Percentiles rank a stretch among this genome's conserved stretches.
phyloP scores from a whole-genome alignment of 2,113 vertebrate species.

The Halcyon malimbica region DNA sequence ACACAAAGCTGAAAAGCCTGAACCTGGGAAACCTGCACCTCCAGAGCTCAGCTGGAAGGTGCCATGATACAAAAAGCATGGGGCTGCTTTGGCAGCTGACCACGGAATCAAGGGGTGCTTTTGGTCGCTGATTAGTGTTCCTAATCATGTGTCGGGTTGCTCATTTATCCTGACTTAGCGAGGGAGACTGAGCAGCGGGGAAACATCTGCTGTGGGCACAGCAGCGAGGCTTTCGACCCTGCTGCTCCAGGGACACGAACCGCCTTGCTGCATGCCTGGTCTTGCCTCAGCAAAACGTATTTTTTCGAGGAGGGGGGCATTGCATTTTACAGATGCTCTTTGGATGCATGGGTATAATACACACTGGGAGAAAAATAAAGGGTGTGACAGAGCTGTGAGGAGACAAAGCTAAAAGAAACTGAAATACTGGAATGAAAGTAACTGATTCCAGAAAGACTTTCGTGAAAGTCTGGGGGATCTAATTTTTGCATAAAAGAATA shows the following conservation, averaged over 20 bases:
- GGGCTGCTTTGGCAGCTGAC: accelerated
- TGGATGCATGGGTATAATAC: not conserved
- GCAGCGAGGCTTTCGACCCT: not conserved
- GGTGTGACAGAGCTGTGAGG: not conserved
- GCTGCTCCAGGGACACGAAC: not conserved
- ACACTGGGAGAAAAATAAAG: not conserved
- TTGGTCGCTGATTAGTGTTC: not conserved
- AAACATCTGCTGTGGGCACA: not conserved
- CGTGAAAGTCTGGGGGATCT: not conserved
- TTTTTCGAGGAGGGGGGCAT: not conserved
- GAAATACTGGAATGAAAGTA: not conserved
- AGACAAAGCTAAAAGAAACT: conserved; percentile 17
- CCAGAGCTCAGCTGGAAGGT: not conserved
- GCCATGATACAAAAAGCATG: not conserved
- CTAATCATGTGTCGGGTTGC: not conserved
- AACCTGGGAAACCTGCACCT: not conserved
- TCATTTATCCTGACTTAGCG: not conserved
- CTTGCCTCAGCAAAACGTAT: not conserved
- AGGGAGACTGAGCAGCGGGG: not conserved
- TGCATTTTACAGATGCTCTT: not conserved
- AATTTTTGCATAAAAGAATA: not conserved
- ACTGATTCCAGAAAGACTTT: conserved; percentile 22
- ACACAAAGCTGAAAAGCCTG: not conserved
- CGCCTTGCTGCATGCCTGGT: not conserved
- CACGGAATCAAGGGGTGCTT: not conserved